A percentile compares a stretch with the other conserved stretches of the same genome.
phyloP scores from a whole-genome alignment of 37 sponge, comb jelly and placozoan genomes.

The Beroe forskalii region DNA sequence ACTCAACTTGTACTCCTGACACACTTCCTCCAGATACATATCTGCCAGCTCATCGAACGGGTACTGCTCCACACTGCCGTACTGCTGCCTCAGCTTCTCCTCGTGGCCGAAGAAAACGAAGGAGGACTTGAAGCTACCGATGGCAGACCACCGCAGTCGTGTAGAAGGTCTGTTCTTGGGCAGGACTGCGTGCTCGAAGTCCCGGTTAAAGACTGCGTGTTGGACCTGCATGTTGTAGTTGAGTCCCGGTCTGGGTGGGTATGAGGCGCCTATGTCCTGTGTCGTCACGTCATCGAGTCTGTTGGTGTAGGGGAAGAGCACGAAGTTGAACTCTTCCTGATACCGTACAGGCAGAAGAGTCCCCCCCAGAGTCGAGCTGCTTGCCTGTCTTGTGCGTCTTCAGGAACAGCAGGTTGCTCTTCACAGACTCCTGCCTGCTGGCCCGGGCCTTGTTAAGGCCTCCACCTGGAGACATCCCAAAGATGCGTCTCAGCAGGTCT shows the following conservation, averaged over 20 bases:
- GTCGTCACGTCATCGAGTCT: neutral
- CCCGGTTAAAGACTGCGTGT: neutral
- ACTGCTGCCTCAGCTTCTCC: neutral
- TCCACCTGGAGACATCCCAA: neutral
- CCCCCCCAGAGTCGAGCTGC: constrained; percentile 8
- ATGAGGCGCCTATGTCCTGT: neutral
- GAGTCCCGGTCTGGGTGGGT: neutral
- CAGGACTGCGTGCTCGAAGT: neutral
- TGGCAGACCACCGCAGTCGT: neutral
- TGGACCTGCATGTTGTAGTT: neutral
- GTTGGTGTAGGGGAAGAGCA: constrained; percentile 7
- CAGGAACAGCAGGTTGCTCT: constrained; percentile 11
- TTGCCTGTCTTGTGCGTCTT: constrained; percentile 39
- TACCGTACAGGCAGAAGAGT: neutral
- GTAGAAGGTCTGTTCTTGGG: neutral
- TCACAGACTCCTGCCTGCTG: neutral
- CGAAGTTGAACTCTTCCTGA: constrained; percentile 14
- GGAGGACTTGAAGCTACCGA: neutral
- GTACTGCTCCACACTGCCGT: neutral
- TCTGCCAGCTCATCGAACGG: neutral
- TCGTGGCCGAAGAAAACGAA: neutral
- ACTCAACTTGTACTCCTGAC: neutral
- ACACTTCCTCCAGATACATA: neutral
- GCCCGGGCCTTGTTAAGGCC: too few relatives aligned
- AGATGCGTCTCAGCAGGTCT: neutral